Base-by-base conservation (phyloP, 2,113 vertebrate species). In the Campylomormyrus numenius region DNA sequence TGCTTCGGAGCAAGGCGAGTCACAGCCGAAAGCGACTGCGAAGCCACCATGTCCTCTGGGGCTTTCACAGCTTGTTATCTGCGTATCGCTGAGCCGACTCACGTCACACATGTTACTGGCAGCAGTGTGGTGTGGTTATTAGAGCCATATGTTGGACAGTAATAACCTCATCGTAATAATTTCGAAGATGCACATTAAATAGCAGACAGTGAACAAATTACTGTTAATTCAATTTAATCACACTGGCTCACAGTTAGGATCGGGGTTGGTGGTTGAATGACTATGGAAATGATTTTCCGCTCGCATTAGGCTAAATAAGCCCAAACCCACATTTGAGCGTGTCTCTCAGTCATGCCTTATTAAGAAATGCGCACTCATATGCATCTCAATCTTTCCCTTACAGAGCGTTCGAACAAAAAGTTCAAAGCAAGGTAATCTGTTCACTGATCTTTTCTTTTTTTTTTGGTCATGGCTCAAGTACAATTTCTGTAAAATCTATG, bases 1-100 rank as follows among this genome's bases (percentile, higher is more conserved):
- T 93, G 93, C 93, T 11, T 89, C 91, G 96, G 66, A 96, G 96
- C 93, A 96, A 95, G 94, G 96, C 96, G 89, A 91, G 0, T 13
- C 9, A 5, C 15, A 70, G 3, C n/a, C 9, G 9, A 66, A 11
- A 3, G n/a, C n/a, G 24, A 13, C 42, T 1, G 48, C 1, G 3
- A 9, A 6, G 35, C 8, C 83, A 5, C 3, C 45, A 21, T 13
- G 8, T 11, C 83, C 45, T 46, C 19, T 3, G 19, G 5, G 45
- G 1, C 83, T 49, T 85, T 13, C 6, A n/a, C 45, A 10, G 42
- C 83, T 39, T 10, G 5, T 15, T 19, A 77, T 77, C 70, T 13
- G 31, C 15, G 0, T 17, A 39, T 7, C 15, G 35, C 35, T 19
- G 74, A 80, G 35, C 74, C 31, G 15, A 5, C 21, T 86, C 48